Percentiles rank a stretch among this genome's conserved stretches.
Conservation (phyloP, 2,797 vertebrate genomes). For the Arvicola amphibius region DNA sequence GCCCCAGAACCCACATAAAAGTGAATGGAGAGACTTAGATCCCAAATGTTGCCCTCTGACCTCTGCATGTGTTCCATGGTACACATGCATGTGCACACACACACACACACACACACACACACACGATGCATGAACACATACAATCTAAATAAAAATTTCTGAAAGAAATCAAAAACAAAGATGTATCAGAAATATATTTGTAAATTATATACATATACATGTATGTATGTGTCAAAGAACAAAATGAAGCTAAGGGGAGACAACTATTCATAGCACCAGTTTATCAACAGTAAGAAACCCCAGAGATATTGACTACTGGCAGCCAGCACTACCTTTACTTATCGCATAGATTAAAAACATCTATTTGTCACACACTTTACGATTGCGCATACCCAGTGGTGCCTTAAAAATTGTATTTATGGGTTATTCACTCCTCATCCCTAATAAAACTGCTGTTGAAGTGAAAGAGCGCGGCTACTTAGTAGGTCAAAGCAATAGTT, state of each 20-base stretch:
- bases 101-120: background rate
- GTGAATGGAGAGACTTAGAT: background rate
- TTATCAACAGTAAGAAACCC: slow-evolving; percentile 68
- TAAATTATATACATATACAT: background rate
- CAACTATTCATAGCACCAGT: slow-evolving; percentile 63
- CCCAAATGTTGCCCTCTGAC: background rate
- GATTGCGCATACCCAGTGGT: slow-evolving; percentile 67
- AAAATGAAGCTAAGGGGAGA: slow-evolving; percentile 74
- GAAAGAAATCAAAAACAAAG: background rate
- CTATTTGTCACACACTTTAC: slow-evolving; percentile 75
- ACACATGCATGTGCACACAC: background rate
- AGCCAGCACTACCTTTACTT: slow-evolving; percentile 58
- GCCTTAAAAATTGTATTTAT: slow-evolving; percentile 77
- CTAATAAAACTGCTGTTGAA: slow-evolving; percentile 52
- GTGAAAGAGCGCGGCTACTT: slow-evolving; percentile 66
- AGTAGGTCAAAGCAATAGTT: slow-evolving; percentile 69
- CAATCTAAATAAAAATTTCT: background rate
- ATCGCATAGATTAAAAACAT: slow-evolving; percentile 80
- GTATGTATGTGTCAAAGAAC: slow-evolving; percentile 62
- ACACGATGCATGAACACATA: background rate
- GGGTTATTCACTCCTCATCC: slow-evolving; percentile 40
- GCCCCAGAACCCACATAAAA: background rate
- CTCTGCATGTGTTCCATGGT: background rate
- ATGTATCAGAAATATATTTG: background rate
- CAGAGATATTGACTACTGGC: slow-evolving; percentile 31